A percentile compares a stretch with the other conserved stretches of the same genome.
Conservation (phyloP, 2,797 vertebrate genomes). For the Siniperca scherzeri region DNA sequence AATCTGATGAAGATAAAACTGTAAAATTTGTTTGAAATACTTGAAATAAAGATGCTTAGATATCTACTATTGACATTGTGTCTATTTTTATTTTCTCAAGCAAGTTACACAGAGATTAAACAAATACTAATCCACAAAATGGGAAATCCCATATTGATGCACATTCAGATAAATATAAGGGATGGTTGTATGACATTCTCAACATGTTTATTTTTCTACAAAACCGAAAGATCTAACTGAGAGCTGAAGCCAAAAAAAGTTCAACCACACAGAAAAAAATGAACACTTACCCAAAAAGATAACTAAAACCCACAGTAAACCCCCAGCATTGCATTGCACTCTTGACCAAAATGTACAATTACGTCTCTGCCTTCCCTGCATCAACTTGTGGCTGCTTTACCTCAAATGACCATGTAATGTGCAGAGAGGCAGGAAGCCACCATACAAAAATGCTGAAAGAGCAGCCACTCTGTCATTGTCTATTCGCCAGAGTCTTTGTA, state of each 20-base stretch:
- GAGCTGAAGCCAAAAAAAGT: constrained; percentile 31
- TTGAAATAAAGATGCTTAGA: constrained; percentile 66
- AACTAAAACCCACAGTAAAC: constrained; percentile 59
- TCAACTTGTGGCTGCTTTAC: constrained; percentile 66
- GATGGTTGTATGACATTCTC: constrained; percentile 21
- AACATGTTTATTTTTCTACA: constrained; percentile 47
- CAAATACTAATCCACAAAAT: not conserved
- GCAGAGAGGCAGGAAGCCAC: constrained; percentile 65
- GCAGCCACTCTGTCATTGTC: constrained; percentile 73
- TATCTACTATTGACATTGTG: constrained; percentile 24
- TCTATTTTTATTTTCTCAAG: constrained; percentile 32
- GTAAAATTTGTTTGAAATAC: constrained; percentile 26
- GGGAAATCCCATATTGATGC: not conserved
- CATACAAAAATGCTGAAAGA: constrained; percentile 64
- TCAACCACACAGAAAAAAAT: constrained; percentile 51
- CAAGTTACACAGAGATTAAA: constrained; percentile 1
- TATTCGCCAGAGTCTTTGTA: constrained; percentile 54
- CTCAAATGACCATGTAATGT: constrained; percentile 80
- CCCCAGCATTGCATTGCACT: constrained; percentile 46
- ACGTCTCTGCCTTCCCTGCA: constrained; percentile 65
- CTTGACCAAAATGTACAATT: constrained; percentile 72
- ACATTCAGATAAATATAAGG: constrained; percentile 29
- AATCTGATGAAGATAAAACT: constrained; percentile 10
- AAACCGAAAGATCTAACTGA: constrained; percentile 26
- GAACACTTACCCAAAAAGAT: constrained; percentile 47